These are phyloP conservation scores for Periparus ater DNA, from an alignment of 2,797 vertebrate species.

Conservation along the genomic window DNA sequence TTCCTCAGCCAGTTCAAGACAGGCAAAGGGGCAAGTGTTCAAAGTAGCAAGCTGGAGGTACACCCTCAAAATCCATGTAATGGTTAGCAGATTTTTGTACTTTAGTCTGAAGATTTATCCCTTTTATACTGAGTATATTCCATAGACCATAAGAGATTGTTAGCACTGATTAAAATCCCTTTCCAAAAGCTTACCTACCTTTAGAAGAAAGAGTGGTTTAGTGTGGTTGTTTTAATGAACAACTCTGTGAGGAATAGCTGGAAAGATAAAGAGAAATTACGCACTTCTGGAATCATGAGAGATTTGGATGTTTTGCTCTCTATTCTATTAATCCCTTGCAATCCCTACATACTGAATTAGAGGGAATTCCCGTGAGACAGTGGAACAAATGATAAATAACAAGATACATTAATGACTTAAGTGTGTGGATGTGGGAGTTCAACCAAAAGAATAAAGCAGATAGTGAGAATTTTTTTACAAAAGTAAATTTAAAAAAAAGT, in stretches of 20 bases:
- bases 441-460: neutral
- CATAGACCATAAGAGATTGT: constrained; percentile 15
- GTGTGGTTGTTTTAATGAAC: neutral
- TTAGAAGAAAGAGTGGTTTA: neutral
- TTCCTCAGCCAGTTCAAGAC: constrained; percentile 43
- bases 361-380: neutral
- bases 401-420: neutral
- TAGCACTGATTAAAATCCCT: constrained; percentile 33
- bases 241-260: neutral
- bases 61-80: constrained; percentile 27
- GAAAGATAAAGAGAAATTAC: constrained; percentile 14
- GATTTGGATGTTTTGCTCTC: constrained; percentile 8
- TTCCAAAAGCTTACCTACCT: neutral
- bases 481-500: neutral
- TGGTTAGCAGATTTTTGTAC: constrained; percentile 55
- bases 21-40: constrained; percentile 45
- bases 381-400: neutral
- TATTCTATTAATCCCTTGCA: constrained; percentile 42
- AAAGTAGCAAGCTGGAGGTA: constrained; percentile 35
- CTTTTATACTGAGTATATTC: constrained; percentile 10
- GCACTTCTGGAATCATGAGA: neutral
- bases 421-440: neutral
- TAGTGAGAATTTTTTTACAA: neutral
- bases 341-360: neutral
- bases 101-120: constrained; percentile 47